phyloP scores from a whole-genome alignment of 64 coral and sea anemone species.

The Dendronephthya gigantea region DNA sequence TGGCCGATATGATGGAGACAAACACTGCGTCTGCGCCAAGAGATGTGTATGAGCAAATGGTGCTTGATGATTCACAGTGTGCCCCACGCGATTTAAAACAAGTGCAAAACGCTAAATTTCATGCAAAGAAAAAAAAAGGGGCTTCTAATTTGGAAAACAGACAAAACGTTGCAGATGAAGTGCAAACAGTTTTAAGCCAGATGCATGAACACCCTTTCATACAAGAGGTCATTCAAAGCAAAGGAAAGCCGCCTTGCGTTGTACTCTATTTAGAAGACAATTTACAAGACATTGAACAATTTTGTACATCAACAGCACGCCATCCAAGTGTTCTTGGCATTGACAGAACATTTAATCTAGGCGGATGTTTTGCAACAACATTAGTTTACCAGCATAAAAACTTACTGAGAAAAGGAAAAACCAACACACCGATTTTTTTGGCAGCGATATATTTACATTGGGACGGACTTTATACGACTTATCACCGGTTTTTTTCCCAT shows the following conservation, averaged over 20 bases:
- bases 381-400: too few relatives aligned
- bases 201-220: neutral
- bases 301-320: neutral
- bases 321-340: neutral
- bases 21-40: neutral
- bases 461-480: too few relatives aligned
- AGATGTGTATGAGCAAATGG: neutral
- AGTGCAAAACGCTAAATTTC: neutral
- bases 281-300: neutral
- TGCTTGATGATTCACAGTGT: neutral
- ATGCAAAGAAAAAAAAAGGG: neutral
- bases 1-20: neutral
- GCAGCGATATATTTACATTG: neutral
- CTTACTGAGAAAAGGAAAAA: neutral
- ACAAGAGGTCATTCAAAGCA: neutral
- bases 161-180: neutral
- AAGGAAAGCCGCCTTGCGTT: neutral
- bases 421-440: too few relatives aligned
- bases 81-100: neutral
- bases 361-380: neutral
- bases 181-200: neutral
- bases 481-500: neutral
- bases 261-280: neutral
- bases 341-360: neutral
- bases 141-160: neutral